These are phyloP conservation scores for Aramus guarauna DNA, from an alignment of 2,113 vertebrate species.

Conservation along the genomic window DNA sequence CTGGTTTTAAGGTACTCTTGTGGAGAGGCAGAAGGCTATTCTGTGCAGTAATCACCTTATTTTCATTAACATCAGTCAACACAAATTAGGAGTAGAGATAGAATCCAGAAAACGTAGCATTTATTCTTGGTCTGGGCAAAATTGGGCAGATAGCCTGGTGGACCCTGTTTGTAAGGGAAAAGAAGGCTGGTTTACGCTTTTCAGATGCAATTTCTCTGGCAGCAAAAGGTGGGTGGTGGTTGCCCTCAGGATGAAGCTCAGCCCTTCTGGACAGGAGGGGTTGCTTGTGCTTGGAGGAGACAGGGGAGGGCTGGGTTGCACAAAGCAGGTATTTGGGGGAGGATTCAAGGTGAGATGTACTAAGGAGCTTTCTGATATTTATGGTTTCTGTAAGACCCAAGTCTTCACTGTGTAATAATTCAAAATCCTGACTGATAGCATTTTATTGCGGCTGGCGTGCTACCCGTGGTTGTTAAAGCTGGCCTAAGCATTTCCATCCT, in stretches of 20 bases:
- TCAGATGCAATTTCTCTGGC: neutral
- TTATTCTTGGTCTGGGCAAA: neutral
- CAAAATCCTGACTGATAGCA: neutral
- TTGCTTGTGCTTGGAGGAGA: neutral
- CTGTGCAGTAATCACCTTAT: neutral
- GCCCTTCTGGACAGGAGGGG: neutral
- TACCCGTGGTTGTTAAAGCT: neutral
- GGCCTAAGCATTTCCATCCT: slow-evolving; percentile 24
- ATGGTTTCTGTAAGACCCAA: neutral
- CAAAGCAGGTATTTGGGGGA: neutral
- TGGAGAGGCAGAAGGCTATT: neutral
- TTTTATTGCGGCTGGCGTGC: neutral
- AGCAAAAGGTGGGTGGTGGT: neutral
- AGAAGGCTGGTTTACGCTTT: neutral
- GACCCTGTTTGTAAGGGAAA: neutral
- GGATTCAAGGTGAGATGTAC: neutral
- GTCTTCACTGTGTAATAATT: neutral
- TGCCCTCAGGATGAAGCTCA: neutral
- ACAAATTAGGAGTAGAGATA: neutral
- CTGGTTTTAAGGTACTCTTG: neutral
- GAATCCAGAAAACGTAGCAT: neutral
- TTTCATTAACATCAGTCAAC: neutral
- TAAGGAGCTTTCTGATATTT: neutral
- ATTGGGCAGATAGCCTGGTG: neutral
- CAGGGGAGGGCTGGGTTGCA: neutral